A percentile compares a stretch with the other conserved stretches of the same genome.
These are phyloP conservation scores for Elmis aenea DNA, from an alignment of 2,888 invertebrate species.

Conservation along the genomic window DNA sequence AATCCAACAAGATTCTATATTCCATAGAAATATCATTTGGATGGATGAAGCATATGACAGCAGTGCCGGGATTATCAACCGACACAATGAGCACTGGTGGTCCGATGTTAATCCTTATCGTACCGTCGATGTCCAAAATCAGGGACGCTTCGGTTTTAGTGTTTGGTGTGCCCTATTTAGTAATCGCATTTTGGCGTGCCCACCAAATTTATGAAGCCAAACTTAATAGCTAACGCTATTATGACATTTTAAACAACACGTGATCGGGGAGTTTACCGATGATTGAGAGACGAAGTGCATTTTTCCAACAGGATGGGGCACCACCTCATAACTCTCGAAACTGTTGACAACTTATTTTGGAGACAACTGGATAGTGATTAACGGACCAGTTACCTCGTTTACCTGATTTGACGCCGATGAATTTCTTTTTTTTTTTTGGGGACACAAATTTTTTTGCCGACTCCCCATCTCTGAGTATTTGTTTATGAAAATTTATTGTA, in stretches of 20 bases:
- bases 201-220: constrained; percentile 1
- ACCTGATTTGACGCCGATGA: too few species aligned
- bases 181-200: constrained; percentile 2
- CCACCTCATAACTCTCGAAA: too few species aligned
- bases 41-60: constrained; percentile 2
- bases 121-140: constrained; percentile 4
- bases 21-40: constrained; percentile 1
- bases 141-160: constrained; percentile 2
- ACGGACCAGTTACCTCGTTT: too few species aligned
- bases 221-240: constrained; percentile 1
- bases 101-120: constrained; percentile 1
- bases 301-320: too few species aligned
- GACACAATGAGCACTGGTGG: constrained; percentile 3
- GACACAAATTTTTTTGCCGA: too few species aligned
- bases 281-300: too few species aligned
- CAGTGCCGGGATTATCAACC: constrained; percentile 2
- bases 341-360: too few species aligned
- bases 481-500: too few species aligned
- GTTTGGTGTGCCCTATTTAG: constrained; percentile 4
- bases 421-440: too few species aligned
- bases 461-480: too few species aligned
- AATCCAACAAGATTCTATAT: constrained; percentile 1
- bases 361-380: too few species aligned
- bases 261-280: too few species aligned
- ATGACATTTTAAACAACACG: constrained; percentile 1